These are phyloP conservation scores for Aspiorhynchus laticeps DNA, from an alignment of 2,113 vertebrate genomes.

Conservation along the genomic window DNA sequence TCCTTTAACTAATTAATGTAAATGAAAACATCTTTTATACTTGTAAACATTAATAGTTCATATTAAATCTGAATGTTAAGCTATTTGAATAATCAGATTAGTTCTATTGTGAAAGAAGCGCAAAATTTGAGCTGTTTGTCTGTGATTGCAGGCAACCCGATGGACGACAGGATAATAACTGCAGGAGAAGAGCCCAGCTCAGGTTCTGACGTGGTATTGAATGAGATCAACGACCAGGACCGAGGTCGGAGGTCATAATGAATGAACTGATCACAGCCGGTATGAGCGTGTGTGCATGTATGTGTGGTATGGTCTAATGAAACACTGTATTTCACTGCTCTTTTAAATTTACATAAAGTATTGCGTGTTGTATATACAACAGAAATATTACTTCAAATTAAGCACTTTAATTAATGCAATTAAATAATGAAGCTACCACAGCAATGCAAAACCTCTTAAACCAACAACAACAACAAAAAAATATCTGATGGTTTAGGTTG, in stretches of 20 bases:
- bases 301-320: not conserved
- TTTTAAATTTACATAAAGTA: slow-evolving; percentile 16
- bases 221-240: slow-evolving; percentile 67
- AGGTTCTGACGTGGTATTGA: slow-evolving; percentile 68
- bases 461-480: not conserved
- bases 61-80: not conserved
- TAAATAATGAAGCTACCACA: not conserved
- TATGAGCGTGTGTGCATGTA: not conserved
- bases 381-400: not conserved
- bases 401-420: slow-evolving; percentile 17
- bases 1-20: too few species aligned
- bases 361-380: not conserved
- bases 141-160: slow-evolving; percentile 63
- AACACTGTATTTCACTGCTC: not conserved
- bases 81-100: not conserved
- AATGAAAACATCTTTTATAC: not conserved
- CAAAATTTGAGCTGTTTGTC: not conserved
- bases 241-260: slow-evolving; percentile 49
- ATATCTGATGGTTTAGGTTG: not conserved
- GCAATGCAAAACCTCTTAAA: not conserved
- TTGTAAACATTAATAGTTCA: not conserved
- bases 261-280: slow-evolving; percentile 24
- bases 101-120: not conserved
- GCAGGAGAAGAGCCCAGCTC: slow-evolving; percentile 57
- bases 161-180: slow-evolving; percentile 64